Evolutionary conservation across 2,888 invertebrate species (phyloP).

Genomic region (Lymantria monacha): DNA sequence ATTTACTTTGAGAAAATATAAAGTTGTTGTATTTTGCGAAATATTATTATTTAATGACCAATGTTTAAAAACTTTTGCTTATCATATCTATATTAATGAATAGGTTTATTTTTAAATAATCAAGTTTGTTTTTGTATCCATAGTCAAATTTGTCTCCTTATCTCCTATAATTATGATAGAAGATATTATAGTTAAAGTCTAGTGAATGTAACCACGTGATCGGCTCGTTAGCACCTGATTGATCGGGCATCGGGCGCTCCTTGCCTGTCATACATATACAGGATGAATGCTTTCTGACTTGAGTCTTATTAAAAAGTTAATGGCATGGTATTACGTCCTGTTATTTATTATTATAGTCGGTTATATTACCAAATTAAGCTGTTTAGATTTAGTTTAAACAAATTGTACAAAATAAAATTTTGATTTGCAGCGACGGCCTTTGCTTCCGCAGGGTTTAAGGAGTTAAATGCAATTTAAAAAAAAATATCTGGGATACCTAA

Average conservation of each 20-base stretch:
- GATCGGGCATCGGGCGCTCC: conserved; percentile 68
- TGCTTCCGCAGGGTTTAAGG: no score
- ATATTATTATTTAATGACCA: no score
- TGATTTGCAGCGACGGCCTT: no score
- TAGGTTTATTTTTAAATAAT: background rate
- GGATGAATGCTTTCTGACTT: conserved; percentile 37
- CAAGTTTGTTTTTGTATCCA: background rate
- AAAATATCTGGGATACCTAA: no score
- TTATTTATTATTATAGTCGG: no score
- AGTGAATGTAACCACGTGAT: conserved; percentile 51
- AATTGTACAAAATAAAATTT: no score
- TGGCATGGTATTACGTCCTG: no score
- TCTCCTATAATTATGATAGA: conserved; percentile 34
- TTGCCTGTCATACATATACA: conserved; percentile 46
- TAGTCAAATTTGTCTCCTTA: conserved; percentile 30
- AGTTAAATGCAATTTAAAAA: no score
- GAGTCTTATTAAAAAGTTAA: background rate
- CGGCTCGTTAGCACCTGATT: conserved; percentile 77
- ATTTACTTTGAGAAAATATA: no score
- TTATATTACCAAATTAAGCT: no score
- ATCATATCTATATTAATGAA: background rate
- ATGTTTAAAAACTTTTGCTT: background rate
- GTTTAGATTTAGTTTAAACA: no score
- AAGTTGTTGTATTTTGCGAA: no score
- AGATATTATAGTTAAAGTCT: conserved; percentile 25